Conservation (phyloP, 2,797 vertebrate species). For the Lepidocolaptes lacrymiger region DNA sequence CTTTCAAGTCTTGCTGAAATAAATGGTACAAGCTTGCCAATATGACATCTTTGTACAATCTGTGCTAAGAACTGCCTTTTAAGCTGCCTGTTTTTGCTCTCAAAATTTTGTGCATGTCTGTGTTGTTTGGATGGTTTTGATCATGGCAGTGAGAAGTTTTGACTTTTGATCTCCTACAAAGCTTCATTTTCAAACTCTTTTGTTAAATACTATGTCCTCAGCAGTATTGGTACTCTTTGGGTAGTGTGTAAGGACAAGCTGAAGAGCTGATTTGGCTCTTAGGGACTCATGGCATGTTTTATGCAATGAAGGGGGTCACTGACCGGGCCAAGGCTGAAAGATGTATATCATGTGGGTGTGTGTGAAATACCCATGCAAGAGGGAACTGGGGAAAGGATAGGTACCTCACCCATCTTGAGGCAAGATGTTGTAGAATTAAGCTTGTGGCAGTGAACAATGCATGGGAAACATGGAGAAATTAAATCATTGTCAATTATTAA, state of each 20-base stretch:
- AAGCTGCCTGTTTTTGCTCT: not conserved
- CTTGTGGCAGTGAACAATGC: not conserved
- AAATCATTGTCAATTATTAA: not conserved
- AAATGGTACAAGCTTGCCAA: not conserved
- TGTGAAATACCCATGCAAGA: not conserved
- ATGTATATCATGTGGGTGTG: rapidly evolving
- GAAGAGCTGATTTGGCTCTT: not conserved
- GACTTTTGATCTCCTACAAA: not conserved
- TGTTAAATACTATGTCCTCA: not conserved
- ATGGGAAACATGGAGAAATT: not conserved
- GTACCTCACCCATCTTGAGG: not conserved
- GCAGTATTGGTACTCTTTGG: not conserved
- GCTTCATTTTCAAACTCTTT: not conserved
- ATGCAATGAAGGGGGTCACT: not conserved
- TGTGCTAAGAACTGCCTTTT: not conserved
- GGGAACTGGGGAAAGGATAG: rapidly evolving
- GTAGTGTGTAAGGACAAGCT: not conserved
- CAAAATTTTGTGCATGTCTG: not conserved
- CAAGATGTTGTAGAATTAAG: not conserved
- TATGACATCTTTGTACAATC: not conserved
- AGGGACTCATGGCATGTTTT: not conserved
- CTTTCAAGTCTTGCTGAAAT: not conserved
- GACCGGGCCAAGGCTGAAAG: not conserved
- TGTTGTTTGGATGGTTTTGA: slow-evolving; percentile 14
- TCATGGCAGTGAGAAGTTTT: not conserved